A percentile compares a stretch with the other conserved stretches of the same genome.
Conservation (phyloP, 2,888 invertebrate species). For the Hyposoter didymator region DNA sequence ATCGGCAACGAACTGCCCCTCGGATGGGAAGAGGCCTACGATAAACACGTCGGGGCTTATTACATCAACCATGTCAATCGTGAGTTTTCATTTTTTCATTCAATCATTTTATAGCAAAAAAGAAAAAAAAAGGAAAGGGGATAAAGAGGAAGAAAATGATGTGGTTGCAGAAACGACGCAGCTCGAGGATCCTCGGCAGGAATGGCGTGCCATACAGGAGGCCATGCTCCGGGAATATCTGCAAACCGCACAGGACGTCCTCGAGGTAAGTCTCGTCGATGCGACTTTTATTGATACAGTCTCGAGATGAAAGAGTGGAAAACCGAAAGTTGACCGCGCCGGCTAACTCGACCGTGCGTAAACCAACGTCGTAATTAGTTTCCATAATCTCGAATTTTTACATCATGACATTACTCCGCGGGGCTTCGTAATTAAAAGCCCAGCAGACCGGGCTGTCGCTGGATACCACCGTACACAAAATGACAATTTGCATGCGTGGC, state of each 20-base stretch:
- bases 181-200: constrained; percentile 97
- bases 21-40: constrained; percentile 98
- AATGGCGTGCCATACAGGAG: constrained; percentile 98
- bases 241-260: constrained; percentile 96
- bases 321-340: too few relatives aligned
- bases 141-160: too few relatives aligned
- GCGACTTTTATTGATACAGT: too few relatives aligned
- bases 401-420: too few relatives aligned
- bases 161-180: constrained; percentile 94
- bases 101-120: too few relatives aligned
- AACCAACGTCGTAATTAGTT: too few relatives aligned
- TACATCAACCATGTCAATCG: constrained; percentile 98
- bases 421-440: too few relatives aligned
- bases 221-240: constrained; percentile 98
- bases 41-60: constrained; percentile 97
- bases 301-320: too few relatives aligned
- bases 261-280: constrained; percentile 89
- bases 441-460: too few relatives aligned
- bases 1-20: constrained; percentile 98
- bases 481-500: constrained; percentile 36
- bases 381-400: too few relatives aligned
- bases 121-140: too few relatives aligned
- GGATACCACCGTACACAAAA: constrained; percentile 28
- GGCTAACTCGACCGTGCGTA: too few relatives aligned
- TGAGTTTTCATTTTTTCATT: constrained; percentile 86